Base-by-base conservation (phyloP, 2,888 invertebrate genomes). In the Tachina grossa region DNA sequence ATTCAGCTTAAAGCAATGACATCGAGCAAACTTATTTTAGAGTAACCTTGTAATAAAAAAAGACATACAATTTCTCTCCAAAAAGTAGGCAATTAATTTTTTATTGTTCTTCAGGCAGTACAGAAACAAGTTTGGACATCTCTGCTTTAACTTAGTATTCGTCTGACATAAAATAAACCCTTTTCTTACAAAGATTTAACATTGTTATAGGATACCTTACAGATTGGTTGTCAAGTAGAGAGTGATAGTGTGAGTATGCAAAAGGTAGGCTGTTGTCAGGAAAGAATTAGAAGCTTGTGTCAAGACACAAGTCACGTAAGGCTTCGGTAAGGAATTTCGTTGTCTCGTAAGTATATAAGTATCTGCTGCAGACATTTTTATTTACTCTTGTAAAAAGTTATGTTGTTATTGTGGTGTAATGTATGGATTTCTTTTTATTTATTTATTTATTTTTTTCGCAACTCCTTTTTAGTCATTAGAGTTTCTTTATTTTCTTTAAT, bases 261-360 rank as follows among this genome's bases (percentile, higher is more conserved):
- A 31, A 41, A 43, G 59, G 45, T 63, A 41, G 74, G n/a, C 14
- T 66, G 41, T 55, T 74, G 74, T 84, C 61, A 69, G 22, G 59
- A 45, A 49, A 66, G 76, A 66, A 66, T 16, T 11, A 43, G 41
- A 57, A 78, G 85, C 85, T 85, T 85, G 85, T 82, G 85, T 85
- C 85, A 85, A 85, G 83, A 80, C 85, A 80, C 75, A 83, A 80
- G 85, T 85, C 85, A 85, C 76, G 85, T 85, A 85, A 72, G 85
- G 85, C 85, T 85, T 85, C 85, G 66, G 72, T 22, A 76, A 85
- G 76, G 85, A 85, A 85, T 85, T 79, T 83, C 61, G 41, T 68
- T 66, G 59, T 65, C 75, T 85, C 53, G 49, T 39, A 31, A 51
- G 43, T 71, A 63, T 71, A 63, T 51, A 63, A 78, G 39, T 71